Base-by-base conservation (phyloP, 2,888 invertebrate genomes). In the Stratiomys singularior region DNA sequence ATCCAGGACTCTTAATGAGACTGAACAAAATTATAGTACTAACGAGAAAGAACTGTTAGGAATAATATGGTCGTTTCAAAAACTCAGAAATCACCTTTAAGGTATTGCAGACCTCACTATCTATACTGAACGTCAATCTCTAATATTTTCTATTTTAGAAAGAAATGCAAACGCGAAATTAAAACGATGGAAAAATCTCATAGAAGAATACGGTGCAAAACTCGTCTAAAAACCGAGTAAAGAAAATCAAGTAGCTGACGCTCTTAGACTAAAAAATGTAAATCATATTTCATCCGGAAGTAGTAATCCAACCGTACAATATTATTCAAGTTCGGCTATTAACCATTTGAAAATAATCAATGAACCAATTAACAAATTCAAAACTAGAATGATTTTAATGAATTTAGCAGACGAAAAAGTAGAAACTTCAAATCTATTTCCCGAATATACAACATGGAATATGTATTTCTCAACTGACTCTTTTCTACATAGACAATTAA, bases 171-270 rank as follows among this genome's bases (percentile, higher is more conserved):
- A 71, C 64, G 77, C 74, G 7, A 81, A 81, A 52, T 77, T 81
- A n/a, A 81, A 80, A 56, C 71, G 79, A 1, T 80, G 80, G 79
- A 80, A 80, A 74, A 76, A 9, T 21, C 47, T 76, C 13, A 15
- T 82, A 0, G 80, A 81, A 58, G 79, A 81, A 21, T 80, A 78
- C 21, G 79, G 80, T 25, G 37, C 80, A 13, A 81, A 81, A 60
- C 46, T 88, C 0, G 79, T 82, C 18, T 87, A 88, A 77, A 82
- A 83, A 1, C 85, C 85, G 0, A 88, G 88, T 0, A 83, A 81
- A 30, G 80, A 79, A 0, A 86, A 88, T 78, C 80, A 82, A 15
- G 81, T 86, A 3, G 81, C 82, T 7, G 81, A 81, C 18, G 64
- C 64, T 3, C 18, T 64, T 25, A 21, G 21, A 15, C 64, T 23